Evolutionary conservation across 53 echinoderm and acorn worm species (phyloP).

Genomic region (Luidia sarsii): DNA sequence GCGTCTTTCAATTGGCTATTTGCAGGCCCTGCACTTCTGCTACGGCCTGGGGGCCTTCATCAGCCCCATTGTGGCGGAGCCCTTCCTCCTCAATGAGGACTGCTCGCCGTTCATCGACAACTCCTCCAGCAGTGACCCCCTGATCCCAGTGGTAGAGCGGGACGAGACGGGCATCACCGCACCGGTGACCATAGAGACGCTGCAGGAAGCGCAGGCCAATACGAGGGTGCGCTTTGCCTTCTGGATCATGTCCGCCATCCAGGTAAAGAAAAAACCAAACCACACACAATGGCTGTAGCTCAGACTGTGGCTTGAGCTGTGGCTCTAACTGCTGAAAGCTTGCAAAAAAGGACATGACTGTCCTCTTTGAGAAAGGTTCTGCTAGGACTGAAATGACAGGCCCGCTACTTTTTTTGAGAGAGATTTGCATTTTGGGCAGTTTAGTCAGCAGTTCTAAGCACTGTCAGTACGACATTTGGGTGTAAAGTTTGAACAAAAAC

Average conservation of each 20-base stretch:
- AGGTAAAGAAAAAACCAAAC: too few species aligned
- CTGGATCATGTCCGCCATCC: conserved; percentile 96
- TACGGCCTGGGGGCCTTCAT: conserved; percentile 97
- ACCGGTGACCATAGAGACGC: conserved; percentile 49
- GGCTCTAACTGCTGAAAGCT: too few species aligned
- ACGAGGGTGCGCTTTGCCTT: conserved; percentile 89
- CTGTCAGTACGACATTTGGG: too few species aligned
- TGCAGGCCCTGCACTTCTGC: conserved; percentile 95
- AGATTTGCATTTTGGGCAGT: too few species aligned
- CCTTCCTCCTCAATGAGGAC: conserved; percentile 93
- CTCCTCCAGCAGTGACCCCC: conserved; percentile 41
- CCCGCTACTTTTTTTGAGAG: too few species aligned
- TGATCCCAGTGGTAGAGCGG: conserved; percentile 43
- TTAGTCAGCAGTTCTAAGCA: too few species aligned
- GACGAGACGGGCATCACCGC: conserved; percentile 1
- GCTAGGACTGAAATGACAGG: too few species aligned
- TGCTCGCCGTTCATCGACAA: conserved; percentile 74
- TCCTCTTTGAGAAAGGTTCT: too few species aligned
- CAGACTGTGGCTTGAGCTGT: too few species aligned
- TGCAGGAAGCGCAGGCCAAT: conserved; percentile 75
- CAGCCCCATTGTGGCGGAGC: conserved; percentile 95
- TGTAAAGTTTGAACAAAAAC: too few species aligned
- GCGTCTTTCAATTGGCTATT: neutral
- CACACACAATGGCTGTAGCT: too few species aligned
- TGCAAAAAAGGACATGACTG: too few species aligned